Conservation (phyloP, 2,888 invertebrate species). For the Apocheima hispidaria region DNA sequence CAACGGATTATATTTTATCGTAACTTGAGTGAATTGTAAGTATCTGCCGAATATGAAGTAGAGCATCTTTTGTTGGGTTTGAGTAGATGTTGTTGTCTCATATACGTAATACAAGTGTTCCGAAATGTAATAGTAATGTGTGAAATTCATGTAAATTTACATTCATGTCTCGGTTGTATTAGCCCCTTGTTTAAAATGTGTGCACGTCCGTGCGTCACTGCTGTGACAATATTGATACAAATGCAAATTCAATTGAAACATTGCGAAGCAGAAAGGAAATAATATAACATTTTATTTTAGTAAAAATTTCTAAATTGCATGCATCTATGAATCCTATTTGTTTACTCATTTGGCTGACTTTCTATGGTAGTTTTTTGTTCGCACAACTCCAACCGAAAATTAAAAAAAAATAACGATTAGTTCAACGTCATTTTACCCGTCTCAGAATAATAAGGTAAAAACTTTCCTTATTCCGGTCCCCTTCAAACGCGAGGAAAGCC, state of each 20-base stretch:
- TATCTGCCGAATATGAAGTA: slow-evolving; percentile 66
- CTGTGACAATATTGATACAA: slow-evolving; percentile 52
- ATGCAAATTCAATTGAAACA: slow-evolving; percentile 45
- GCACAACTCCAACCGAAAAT: neutral
- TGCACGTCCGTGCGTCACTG: slow-evolving; percentile 43
- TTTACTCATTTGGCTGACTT: neutral
- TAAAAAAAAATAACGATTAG: neutral
- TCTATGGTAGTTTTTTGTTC: neutral
- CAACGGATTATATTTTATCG: slow-evolving; percentile 21
- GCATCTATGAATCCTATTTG: neutral
- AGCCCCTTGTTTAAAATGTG: slow-evolving; percentile 29
- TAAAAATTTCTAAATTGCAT: slow-evolving; percentile 1
- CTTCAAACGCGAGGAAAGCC: slow-evolving; percentile 1
- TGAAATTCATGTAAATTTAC: slow-evolving; percentile 27
- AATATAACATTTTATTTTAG: slow-evolving; percentile 10
- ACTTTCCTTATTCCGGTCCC: slow-evolving; percentile 2
- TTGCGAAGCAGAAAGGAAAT: slow-evolving; percentile 47
- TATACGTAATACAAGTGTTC: slow-evolving; percentile 36
- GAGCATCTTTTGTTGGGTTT: slow-evolving; percentile 72
- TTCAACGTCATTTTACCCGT: neutral
- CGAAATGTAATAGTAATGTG: slow-evolving; percentile 23
- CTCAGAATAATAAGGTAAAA: neutral
- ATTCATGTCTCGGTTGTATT: slow-evolving; percentile 14
- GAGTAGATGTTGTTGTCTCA: slow-evolving; percentile 48
- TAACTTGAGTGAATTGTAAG: slow-evolving; percentile 59